These are phyloP conservation scores for Ciconia boyciana DNA, from an alignment of 2,113 vertebrate species.

Conservation along the genomic window DNA sequence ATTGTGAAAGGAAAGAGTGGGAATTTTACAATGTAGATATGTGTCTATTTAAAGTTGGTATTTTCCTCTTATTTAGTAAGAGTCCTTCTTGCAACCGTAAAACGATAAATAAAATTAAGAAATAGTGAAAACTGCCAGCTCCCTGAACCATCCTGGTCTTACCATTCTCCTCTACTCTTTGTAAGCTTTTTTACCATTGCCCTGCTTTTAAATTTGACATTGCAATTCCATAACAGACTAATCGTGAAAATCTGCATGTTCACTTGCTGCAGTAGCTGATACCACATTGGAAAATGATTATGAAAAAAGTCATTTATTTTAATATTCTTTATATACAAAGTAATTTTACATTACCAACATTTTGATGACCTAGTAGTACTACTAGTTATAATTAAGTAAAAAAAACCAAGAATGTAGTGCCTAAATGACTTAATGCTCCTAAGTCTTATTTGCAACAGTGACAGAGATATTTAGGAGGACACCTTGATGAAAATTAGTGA, in stretches of 20 bases:
- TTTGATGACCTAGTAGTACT: slow-evolving; percentile 43
- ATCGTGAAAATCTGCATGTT: neutral
- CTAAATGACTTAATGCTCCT: slow-evolving; percentile 33
- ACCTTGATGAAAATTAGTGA: neutral
- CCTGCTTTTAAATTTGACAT: neutral
- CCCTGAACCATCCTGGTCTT: neutral
- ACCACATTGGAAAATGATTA: slow-evolving; percentile 17
- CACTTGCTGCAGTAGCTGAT: neutral
- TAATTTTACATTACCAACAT: slow-evolving; percentile 21
- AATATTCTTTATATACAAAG: slow-evolving; percentile 55
- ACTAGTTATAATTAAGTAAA: slow-evolving; percentile 49
- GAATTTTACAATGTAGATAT: neutral
- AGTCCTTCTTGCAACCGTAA: neutral
- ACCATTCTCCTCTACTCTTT: neutral
- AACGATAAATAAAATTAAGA: neutral
- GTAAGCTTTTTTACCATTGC: neutral
- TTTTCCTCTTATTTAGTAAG: neutral
- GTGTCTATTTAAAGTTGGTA: neutral
- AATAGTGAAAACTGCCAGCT: neutral
- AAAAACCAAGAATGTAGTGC: slow-evolving; percentile 27
- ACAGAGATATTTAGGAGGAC: neutral
- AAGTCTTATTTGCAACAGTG: slow-evolving; percentile 8
- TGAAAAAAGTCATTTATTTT: slow-evolving; percentile 53
- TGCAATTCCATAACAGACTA: neutral
- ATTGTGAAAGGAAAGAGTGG: neutral